Base-by-base conservation (phyloP, 2,888 invertebrate species). In the Drosophila algonquin region DNA sequence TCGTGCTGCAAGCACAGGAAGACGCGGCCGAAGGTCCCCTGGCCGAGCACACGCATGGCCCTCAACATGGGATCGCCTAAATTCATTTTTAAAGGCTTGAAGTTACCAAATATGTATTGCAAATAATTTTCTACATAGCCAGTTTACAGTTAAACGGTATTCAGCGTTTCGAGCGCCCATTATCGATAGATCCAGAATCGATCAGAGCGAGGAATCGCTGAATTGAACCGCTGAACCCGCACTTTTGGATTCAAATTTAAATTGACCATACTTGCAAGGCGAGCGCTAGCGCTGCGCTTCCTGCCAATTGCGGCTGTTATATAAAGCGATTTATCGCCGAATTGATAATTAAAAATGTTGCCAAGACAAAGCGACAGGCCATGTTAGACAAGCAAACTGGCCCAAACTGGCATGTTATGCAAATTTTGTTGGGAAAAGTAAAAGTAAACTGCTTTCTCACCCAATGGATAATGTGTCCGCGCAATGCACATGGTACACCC, bases 21-120 rank as follows among this genome's bases (percentile, higher is more conserved):
- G 0, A 90, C 91, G 4, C 87, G 85, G 0, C 91, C 91, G 71
- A 91, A 91, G 2, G 87, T 77, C 3, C 91, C 91, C 14, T 81
- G 55, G n/a, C 91, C 92, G n/a, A 91, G 73, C 0, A 90, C 65
- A n/a, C 81, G 75, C 9, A 90, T 4, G 1, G 83, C 81, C 32
- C 71, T 77, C 10, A 91, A 60, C 44, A 76, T 79, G 3, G 77
- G 50, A 58, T 89, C 87, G n/a, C 90, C 90, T 35, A 91, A 63
- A 75, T 91, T 75, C 91, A 91, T 91, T 30, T 14, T 52, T 30
- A 27, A 12, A 21, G 14, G 44, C n/a, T 24, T 14, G 24, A 14
- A 57, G 35, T 47, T n/a, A 46, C 21, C 6, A 35, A 27, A 24
- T 7, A 24, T 24, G 5, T 24, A n/a, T n/a, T 40, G 40, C 6